Evolutionary conservation across 2,113 vertebrate species (phyloP).

Genomic region (Amphilophus citrinellus): DNA sequence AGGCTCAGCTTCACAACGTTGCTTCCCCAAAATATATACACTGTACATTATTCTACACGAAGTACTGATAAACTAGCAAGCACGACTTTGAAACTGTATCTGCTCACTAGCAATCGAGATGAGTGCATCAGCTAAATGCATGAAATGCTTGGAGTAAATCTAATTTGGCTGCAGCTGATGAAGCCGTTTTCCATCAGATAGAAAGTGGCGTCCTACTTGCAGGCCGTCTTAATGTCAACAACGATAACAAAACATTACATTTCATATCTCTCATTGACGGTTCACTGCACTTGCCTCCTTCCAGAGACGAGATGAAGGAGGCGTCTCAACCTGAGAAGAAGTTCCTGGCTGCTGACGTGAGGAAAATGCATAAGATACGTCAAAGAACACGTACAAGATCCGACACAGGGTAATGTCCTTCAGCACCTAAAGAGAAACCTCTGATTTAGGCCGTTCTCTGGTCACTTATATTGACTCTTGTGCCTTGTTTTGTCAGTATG

Average conservation of each 20-base stretch:
- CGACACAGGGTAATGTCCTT: slow-evolving; percentile 84
- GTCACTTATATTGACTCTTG: not conserved
- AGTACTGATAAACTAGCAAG: not conserved
- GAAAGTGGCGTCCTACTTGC: not conserved
- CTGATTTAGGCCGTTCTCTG: not conserved
- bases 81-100: not conserved
- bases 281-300: not conserved
- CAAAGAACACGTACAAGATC: slow-evolving; percentile 95
- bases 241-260: not conserved
- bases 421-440: slow-evolving; percentile 13
- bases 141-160: slow-evolving; percentile 12
- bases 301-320: slow-evolving; percentile 78
- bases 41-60: not conserved
- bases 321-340: slow-evolving; percentile 82
- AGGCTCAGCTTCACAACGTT: not conserved
- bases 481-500: not conserved
- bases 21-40: not conserved
- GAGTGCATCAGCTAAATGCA: slow-evolving; percentile 22
- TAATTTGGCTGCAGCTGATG: slow-evolving; percentile 31
- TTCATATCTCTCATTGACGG: not conserved
- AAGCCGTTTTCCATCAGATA: slow-evolving; percentile 20
- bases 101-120: not conserved
- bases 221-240: not conserved
- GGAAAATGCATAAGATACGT: slow-evolving; percentile 89
- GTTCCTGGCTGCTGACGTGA: slow-evolving; percentile 85